Evolutionary conservation across 2,113 vertebrate species (phyloP).

Genomic region (Gobiocypris rarus): DNA sequence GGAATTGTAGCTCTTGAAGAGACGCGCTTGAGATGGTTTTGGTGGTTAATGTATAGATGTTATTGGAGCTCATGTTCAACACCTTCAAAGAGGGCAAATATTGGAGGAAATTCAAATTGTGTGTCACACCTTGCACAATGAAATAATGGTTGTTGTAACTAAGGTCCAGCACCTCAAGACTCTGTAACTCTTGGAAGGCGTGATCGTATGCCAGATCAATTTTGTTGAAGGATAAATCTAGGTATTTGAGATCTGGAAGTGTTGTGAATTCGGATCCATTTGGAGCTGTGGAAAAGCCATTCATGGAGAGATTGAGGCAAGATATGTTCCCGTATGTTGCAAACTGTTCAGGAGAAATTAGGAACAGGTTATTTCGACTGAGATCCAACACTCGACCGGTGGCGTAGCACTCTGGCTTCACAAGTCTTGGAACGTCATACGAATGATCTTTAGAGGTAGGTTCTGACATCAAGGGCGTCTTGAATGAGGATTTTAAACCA

Average conservation of each 20-base stretch:
- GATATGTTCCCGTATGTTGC: constrained; percentile 69
- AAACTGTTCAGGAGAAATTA: constrained; percentile 76
- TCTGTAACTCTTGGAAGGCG: constrained; percentile 70
- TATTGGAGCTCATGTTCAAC: constrained; percentile 74
- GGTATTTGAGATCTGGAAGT: constrained; percentile 73
- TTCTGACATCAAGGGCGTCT: not conserved
- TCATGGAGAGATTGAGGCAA: constrained; percentile 83
- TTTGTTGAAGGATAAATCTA: constrained; percentile 73
- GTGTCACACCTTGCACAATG: constrained; percentile 73
- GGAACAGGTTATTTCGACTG: constrained; percentile 82
- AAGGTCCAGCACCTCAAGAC: constrained; percentile 75
- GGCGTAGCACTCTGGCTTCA: constrained; percentile 72
- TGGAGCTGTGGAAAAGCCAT: constrained; percentile 71
- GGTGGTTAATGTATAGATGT: constrained; percentile 79
- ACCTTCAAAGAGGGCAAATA: constrained; percentile 71
- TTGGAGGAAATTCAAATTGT: constrained; percentile 74
- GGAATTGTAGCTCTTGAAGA: constrained; percentile 76
- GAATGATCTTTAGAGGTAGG: not conserved
- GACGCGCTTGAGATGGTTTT: constrained; percentile 71
- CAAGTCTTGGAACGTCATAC: constrained; percentile 44
- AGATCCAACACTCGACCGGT: constrained; percentile 78
- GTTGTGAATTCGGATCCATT: constrained; percentile 74
- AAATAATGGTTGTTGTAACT: constrained; percentile 82
- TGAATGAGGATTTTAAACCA: constrained; percentile 12
- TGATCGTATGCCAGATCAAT: constrained; percentile 70